Evolutionary conservation across 2,113 vertebrate genomes (phyloP).

Genomic region (Lampris megalopsis): DNA sequence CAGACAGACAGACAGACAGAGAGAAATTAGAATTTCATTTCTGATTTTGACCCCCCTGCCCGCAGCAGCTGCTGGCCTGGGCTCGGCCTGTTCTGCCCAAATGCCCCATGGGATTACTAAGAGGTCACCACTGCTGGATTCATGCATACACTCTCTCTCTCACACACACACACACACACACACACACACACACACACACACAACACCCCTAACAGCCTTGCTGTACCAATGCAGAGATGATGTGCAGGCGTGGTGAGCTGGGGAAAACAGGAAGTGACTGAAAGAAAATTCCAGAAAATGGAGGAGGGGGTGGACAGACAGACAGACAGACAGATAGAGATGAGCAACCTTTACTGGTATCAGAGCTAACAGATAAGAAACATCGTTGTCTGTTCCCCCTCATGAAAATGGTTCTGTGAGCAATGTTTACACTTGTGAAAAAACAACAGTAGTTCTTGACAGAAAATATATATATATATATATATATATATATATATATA

Average conservation of each 20-base stretch:
- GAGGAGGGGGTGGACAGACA: background rate
- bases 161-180: slow-evolving; percentile 18
- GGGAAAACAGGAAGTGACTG: background rate
- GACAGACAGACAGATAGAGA: slow-evolving; percentile 22
- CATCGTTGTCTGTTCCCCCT: too few relatives aligned
- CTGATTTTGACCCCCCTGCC: slow-evolving; percentile 78
- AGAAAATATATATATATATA: too few relatives aligned
- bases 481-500: too few relatives aligned
- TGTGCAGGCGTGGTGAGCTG: background rate
- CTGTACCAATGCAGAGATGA: background rate
- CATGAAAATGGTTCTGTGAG: too few relatives aligned
- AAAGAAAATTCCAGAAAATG: background rate
- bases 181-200: slow-evolving; percentile 17
- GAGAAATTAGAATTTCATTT: slow-evolving; percentile 58
- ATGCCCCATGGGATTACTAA: slow-evolving; percentile 73
- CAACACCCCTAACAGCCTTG: too few relatives aligned
- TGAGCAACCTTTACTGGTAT: background rate
- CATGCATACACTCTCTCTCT: slow-evolving; percentile 32
- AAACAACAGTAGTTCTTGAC: too few relatives aligned
- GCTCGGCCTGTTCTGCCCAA: slow-evolving; percentile 56
- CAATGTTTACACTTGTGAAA: too few relatives aligned
- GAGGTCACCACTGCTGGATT: slow-evolving; percentile 70
- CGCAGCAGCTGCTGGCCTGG: slow-evolving; percentile 67
- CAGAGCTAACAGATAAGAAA: too few relatives aligned
- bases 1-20: too few relatives aligned